Evolutionary conservation across 2,888 invertebrate species (phyloP).

Genomic region (Tetramorium bicarinatum): DNA sequence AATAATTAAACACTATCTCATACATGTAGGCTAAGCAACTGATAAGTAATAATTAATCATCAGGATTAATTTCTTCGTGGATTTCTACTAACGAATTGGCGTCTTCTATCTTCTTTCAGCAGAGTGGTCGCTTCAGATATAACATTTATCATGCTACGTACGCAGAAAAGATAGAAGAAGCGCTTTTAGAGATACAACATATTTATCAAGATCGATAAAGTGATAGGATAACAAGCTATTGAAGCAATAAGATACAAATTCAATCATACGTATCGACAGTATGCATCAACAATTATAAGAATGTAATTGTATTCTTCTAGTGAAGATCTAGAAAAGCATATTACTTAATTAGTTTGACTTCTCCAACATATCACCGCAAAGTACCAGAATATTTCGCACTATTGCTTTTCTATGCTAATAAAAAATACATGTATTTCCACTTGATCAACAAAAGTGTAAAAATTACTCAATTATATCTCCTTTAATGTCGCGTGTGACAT

Average conservation of each 20-base stretch:
- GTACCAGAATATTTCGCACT: not conserved
- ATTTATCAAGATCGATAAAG: slow-evolving; percentile 31
- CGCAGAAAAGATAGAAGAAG: not conserved
- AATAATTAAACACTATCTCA: slow-evolving; percentile 38
- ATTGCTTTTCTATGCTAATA: not conserved
- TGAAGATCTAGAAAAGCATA: not conserved
- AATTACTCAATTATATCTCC: not conserved
- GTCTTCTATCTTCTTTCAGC: not conserved
- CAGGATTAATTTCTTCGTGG: not conserved
- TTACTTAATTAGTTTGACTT: slow-evolving; percentile 10
- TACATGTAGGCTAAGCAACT: slow-evolving; percentile 21
- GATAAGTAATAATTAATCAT: slow-evolving; percentile 32
- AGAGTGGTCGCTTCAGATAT: not conserved
- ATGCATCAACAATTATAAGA: not conserved
- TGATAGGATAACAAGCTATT: slow-evolving; percentile 47
- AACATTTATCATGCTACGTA: slow-evolving; percentile 43
- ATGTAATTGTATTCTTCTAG: not conserved
- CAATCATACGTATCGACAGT: slow-evolving; percentile 5
- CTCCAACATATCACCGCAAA: not conserved
- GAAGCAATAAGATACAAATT: slow-evolving; percentile 45
- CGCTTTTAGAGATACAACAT: not conserved
- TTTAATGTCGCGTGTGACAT: not conserved
- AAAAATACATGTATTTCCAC: not conserved
- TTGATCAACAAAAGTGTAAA: not conserved
- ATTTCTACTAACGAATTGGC: not conserved